Base-by-base conservation (phyloP, 2,888 invertebrate genomes). In the Drosophila lutescens region DNA sequence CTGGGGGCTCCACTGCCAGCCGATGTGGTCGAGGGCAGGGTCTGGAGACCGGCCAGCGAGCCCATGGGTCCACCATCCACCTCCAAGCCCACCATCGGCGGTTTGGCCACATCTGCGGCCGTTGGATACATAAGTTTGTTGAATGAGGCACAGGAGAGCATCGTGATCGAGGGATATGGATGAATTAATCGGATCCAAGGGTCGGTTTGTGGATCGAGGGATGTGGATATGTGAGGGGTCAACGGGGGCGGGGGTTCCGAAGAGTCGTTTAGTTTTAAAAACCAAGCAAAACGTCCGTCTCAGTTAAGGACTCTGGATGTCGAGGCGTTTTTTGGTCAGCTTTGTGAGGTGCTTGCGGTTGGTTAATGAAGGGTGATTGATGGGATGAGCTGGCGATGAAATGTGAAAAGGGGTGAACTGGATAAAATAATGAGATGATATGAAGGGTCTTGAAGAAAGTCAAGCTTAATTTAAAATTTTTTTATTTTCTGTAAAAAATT, bases 81-180 rank as follows among this genome's bases (percentile, higher is more conserved):
- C 5, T 46, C 62, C 15, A 67, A 44, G 15, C 46, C 46, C n/a
- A 67, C 58, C 20, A 74, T 47, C 1, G 75, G 46, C 7, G 84
- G 23, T 30, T 86, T 82, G 38, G 68, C 81, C 30, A 84, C 70
- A 17, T 86, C 75, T 53, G 84, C 67, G 61, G 80, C 79, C 36
- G 91, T 77, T 20, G 86, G 76, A 74, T 88, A 90, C 41, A 91
- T 72, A 65, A 91, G 70, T 77, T 91, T 91, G 60, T 88, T 91
- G 53, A 91, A 88, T 61, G 88, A 78, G 30, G 90, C 80, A 68
- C 91, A 90, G 68, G 91, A 91, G 47, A 91, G 86, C 91, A 91
- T 91, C 50, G 41, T 34, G 32, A 91, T 91, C 50, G 41, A 17
- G 32, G 26, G 3, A 5, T 0, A 6, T 54, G 38, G 7, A 51